phyloP scores from a whole-genome alignment of 2,113 vertebrate genomes.

The Mugil cephalus region DNA sequence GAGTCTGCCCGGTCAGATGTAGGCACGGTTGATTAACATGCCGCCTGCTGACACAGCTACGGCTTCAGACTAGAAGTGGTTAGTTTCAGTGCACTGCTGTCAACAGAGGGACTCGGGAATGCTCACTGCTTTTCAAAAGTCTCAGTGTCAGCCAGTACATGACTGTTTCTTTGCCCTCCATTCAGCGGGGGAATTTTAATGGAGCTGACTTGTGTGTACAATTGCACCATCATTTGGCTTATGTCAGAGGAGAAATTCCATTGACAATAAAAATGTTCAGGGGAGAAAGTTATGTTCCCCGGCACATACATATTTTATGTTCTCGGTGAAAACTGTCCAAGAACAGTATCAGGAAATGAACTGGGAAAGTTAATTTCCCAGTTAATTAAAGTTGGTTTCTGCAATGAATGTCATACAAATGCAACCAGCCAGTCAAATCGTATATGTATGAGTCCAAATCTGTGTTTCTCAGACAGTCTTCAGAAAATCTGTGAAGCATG shows the following conservation, averaged over 20 bases:
- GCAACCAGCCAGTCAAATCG: conserved; percentile 1
- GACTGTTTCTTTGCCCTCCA: not conserved
- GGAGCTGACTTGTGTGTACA: not conserved
- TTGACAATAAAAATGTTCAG: not conserved
- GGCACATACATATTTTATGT: not conserved
- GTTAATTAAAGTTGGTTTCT: too few relatives aligned
- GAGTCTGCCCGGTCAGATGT: conserved; percentile 21
- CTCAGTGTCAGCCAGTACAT: not conserved
- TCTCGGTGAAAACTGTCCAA: not conserved
- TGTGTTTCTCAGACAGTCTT: conserved; percentile 12
- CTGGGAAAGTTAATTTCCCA: conserved; percentile 3
- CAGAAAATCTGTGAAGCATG: not conserved
- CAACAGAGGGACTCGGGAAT: conserved; percentile 1
- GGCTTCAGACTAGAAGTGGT: conserved; percentile 10
- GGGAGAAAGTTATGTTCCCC: not conserved
- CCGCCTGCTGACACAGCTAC: conserved; percentile 24
- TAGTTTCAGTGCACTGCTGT: not conserved
- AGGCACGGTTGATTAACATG: conserved; percentile 26
- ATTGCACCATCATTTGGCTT: too few relatives aligned
- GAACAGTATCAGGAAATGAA: not conserved
- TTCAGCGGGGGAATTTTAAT: not conserved
- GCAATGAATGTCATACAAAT: conserved; percentile 6
- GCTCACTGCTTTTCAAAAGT: not conserved
- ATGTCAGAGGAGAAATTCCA: not conserved
- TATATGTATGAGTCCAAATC: not conserved